A percentile compares a stretch with the other conserved stretches of the same genome.
phyloP scores from a whole-genome alignment of 2,113 vertebrate genomes.

The Vidua macroura region DNA sequence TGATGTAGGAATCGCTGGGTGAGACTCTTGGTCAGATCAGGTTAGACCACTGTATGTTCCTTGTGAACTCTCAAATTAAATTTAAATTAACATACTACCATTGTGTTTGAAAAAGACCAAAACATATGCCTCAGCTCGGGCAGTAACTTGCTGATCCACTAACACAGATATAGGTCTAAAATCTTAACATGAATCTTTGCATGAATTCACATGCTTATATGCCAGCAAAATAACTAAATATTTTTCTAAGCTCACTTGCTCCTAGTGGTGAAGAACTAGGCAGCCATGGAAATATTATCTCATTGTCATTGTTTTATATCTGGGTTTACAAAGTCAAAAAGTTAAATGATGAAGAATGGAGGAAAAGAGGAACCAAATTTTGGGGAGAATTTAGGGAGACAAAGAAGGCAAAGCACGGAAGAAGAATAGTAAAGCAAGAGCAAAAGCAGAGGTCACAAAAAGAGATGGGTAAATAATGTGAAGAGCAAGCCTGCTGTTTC shows the following conservation, averaged over 20 bases:
- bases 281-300: background rate
- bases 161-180: background rate
- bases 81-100: background rate
- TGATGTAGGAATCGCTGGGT: background rate
- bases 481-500: background rate
- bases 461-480: background rate
- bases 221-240: background rate
- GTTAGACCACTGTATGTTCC: background rate
- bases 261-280: background rate
- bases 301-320: background rate
- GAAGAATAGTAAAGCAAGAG: background rate
- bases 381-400: background rate
- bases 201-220: background rate
- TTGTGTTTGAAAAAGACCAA: background rate
- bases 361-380: background rate
- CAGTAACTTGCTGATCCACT: background rate
- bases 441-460: background rate
- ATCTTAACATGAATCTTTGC: background rate
- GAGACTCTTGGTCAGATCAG: background rate
- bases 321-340: background rate
- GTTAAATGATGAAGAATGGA: background rate
- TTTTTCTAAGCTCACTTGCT: background rate
- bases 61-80: background rate
- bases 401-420: background rate
- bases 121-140: background rate